Conservation (phyloP, 2,797 vertebrate genomes). For the Aselliscus stoliczkanus region DNA sequence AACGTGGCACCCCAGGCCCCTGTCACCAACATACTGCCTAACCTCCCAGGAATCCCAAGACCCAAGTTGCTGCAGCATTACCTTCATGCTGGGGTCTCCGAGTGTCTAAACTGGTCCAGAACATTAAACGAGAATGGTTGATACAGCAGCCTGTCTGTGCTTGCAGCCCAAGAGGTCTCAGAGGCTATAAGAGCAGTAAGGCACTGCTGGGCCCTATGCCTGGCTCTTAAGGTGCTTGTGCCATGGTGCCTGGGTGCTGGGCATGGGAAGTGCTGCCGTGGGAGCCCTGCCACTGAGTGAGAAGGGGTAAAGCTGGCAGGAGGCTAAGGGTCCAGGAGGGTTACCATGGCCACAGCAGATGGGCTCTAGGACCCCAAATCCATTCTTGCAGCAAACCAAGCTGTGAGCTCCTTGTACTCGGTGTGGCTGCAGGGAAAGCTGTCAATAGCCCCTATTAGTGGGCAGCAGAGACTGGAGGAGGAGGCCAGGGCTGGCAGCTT, state of each 20-base stretch:
- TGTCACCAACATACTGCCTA: neutral
- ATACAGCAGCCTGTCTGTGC: neutral
- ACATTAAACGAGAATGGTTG: slow-evolving; percentile 60
- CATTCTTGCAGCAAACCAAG: neutral
- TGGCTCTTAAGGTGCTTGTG: neutral
- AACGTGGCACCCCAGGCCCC: neutral
- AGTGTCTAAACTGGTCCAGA: slow-evolving; percentile 76
- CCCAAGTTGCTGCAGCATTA: slow-evolving; percentile 59
- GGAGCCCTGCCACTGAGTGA: neutral
- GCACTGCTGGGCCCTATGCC: neutral
- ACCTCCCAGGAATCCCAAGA: slow-evolving; percentile 19
- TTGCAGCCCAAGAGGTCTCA: neutral
- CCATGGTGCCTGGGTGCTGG: neutral
- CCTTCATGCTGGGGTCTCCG: slow-evolving; percentile 69
- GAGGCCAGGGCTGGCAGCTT: neutral
- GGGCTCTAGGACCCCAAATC: neutral
- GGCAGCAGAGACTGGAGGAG: neutral
- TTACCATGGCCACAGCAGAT: neutral
- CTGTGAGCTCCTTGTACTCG: neutral
- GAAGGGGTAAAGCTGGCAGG: neutral
- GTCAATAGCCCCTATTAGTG: neutral
- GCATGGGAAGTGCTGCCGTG: neutral
- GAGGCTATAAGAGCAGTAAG: neutral
- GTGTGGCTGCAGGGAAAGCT: neutral
- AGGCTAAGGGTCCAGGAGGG: neutral